A percentile compares a stretch with the other conserved stretches of the same genome.
Conservation (phyloP, 2,113 vertebrate genomes). For the Phalacrocorax brasilianus region DNA sequence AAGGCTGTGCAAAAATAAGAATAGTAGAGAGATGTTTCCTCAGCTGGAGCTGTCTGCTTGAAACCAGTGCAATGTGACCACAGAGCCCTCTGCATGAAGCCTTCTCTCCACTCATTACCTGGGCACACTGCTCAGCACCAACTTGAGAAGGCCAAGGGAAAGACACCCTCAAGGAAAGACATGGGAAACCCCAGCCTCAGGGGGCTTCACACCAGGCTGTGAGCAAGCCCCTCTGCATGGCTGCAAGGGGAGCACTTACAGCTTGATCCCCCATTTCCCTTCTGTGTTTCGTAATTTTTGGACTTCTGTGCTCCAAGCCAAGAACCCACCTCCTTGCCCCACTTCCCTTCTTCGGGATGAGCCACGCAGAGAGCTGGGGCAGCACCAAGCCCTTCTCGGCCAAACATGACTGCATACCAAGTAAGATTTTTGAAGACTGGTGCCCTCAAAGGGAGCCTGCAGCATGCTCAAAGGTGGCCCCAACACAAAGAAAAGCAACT, state of each 20-base stretch:
- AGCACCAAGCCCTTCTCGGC: background rate
- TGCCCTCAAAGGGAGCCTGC: background rate
- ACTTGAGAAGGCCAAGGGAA: background rate
- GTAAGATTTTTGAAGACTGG: background rate
- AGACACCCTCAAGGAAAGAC: background rate
- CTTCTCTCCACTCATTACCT: background rate
- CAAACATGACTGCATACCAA: background rate
- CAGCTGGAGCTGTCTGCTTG: background rate
- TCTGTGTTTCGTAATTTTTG: background rate
- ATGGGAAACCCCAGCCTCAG: background rate
- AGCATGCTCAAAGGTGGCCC: background rate
- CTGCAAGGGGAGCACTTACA: background rate
- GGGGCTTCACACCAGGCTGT: background rate
- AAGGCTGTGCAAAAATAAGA: background rate
- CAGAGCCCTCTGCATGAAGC: background rate
- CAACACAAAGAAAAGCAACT: background rate
- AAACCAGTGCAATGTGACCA: background rate
- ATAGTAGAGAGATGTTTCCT: background rate
- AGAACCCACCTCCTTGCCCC: background rate
- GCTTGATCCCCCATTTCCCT: background rate
- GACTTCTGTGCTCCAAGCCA: background rate
- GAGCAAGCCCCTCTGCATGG: rapidly evolving
- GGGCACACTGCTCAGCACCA: background rate
- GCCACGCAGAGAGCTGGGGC: background rate
- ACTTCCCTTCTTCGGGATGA: background rate